Evolutionary conservation across 1,140 invertebrate genomes (phyloP), one percentile per base, ranked within the genome.

Genomic region (Mercenaria mercenaria): DNA sequence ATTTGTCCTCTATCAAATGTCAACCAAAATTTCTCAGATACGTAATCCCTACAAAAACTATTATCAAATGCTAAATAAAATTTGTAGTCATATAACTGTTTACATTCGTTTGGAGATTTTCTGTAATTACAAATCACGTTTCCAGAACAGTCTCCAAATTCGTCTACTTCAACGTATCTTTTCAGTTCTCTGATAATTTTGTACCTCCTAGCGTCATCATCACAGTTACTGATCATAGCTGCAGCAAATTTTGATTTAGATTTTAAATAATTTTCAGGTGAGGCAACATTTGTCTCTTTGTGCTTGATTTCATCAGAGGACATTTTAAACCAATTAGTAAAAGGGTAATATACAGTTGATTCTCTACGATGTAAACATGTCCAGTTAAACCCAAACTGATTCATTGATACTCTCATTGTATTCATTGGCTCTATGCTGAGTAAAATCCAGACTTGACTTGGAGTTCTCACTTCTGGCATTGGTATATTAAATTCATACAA

Each of bases 11-110:
- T 47, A 32, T 59, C 69, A 0, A 76, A 39, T 3, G 79, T 37
- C 23, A 69, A 80, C 87, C 87, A 89, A 52, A 74, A 89, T 37
- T 89, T 89, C 37, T 89, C 87, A 3, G 87, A 82, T 10, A 89
- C 77, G 34, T 89, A 89, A 37, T 89, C 87, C 32, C 87, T 32
- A 74, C 87, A 89, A 56, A 64, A 89, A 41, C 87, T 89, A 59
- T 89, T 89, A 29, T 89, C 87, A 56, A 89, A 89, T 13, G 87
- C 87, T 32, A 89, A 64, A 39, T 89, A 89, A 43, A 89, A 89
- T 56, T 89, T 89, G 32, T 89, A 89, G 23, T 81, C 37, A 39
- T 52, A 41, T 29, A 82, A 43, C 23, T 82, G 20, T 56, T 82
- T 69, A 69, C 79, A 89, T 20, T 89, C 87, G 11, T 47, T 56